Conservation (phyloP, 2,888 invertebrate species). For the Hydrotaea cyrtoneurina region DNA sequence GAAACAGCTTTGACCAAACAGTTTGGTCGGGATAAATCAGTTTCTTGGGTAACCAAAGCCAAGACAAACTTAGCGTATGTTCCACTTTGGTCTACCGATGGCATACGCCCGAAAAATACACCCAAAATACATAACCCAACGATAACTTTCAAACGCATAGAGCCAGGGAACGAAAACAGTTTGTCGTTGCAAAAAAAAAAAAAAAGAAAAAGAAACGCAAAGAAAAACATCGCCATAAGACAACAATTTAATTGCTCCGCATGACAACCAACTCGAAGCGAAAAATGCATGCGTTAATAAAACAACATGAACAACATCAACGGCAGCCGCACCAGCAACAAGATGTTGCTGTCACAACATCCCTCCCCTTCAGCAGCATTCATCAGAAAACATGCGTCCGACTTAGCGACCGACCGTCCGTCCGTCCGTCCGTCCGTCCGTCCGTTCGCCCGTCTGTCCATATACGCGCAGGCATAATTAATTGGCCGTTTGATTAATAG, state of each 20-base stretch:
- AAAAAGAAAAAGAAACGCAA: background rate
- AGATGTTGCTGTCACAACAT: slow-evolving; percentile 28
- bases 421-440: background rate
- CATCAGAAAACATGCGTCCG: background rate
- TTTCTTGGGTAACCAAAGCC: background rate
- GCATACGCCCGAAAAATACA: slow-evolving; percentile 35
- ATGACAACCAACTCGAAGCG: slow-evolving; percentile 52
- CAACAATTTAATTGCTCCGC: slow-evolving; percentile 71
- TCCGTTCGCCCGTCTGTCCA: background rate
- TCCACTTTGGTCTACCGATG: background rate
- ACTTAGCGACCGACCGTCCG: background rate
- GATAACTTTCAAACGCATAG: background rate
- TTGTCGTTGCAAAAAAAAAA: slow-evolving; percentile 12
- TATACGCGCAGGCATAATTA: slow-evolving; percentile 70
- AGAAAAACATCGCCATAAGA: slow-evolving; percentile 44
- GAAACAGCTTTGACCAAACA: too few relatives aligned
- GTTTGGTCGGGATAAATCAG: too few relatives aligned
- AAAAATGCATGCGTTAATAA: slow-evolving; percentile 43
- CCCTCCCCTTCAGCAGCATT: slow-evolving; percentile 1
- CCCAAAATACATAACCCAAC: slow-evolving; percentile 47
- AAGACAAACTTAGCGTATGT: background rate
- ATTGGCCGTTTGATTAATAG: slow-evolving; percentile 74
- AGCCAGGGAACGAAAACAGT: slow-evolving; percentile 7
- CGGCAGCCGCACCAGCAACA: slow-evolving; percentile 1
- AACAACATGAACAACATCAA: background rate